Conservation (phyloP, 2,888 invertebrate genomes). For the Thymelicus acteon region DNA sequence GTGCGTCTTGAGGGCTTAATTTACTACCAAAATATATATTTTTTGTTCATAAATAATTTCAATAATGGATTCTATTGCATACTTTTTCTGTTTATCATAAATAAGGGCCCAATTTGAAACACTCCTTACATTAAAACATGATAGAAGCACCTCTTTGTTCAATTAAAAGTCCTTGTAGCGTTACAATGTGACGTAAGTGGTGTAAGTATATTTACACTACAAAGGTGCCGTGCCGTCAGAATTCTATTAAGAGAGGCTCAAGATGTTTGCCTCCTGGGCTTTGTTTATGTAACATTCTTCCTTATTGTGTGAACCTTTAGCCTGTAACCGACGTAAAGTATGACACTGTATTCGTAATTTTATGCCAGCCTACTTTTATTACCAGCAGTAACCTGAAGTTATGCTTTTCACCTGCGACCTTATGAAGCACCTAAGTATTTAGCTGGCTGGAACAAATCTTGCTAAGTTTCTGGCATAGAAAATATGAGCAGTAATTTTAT, state of each 20-base stretch:
- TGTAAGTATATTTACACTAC: constrained; percentile 63
- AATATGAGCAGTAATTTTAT: not conserved
- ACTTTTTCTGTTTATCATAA: no score
- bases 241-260: constrained; percentile 74
- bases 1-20: no score
- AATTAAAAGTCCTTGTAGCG: constrained; percentile 35
- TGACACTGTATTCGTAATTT: constrained; percentile 46
- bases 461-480: not conserved
- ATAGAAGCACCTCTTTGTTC: not conserved
- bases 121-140: not conserved
- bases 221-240: constrained; percentile 65
- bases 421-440: constrained; percentile 51
- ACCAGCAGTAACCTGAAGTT: constrained; percentile 57
- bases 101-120: no score
- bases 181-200: constrained; percentile 41
- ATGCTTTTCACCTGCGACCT: constrained; percentile 65
- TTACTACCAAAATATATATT: no score
- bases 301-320: constrained; percentile 60
- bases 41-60: no score
- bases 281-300: constrained; percentile 71
- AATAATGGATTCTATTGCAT: no score
- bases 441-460: constrained; percentile 44
- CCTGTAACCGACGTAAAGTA: constrained; percentile 41
- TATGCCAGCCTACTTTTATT: constrained; percentile 48
- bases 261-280: constrained; percentile 65